These are phyloP conservation scores for Eupristina koningsbergeri DNA, from an alignment of 1,140 invertebrate genomes.

Conservation along the genomic window DNA sequence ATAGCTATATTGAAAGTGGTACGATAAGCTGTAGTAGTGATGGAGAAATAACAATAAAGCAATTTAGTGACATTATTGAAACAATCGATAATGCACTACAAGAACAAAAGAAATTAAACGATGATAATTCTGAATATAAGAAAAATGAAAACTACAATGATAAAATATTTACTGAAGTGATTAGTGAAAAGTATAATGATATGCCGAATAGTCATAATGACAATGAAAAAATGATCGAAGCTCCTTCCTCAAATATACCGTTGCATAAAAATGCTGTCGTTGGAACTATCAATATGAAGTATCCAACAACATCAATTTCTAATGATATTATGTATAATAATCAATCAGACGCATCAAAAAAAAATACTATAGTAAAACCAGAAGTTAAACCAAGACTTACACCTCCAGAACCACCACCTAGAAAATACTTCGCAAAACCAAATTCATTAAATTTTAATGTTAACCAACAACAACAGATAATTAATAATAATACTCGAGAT, in stretches of 20 bases:
- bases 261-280: conserved; percentile 27
- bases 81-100: conserved; percentile 25
- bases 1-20: conserved; percentile 52
- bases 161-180: background rate
- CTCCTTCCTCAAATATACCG: conserved; percentile 31
- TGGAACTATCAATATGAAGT: conserved; percentile 41
- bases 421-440: conserved; percentile 68
- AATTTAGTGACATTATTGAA: conserved; percentile 5
- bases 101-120: background rate
- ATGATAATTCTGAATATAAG: background rate
- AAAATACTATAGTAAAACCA: conserved; percentile 51
- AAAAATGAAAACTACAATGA: background rate
- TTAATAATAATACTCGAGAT: conserved; percentile 19
- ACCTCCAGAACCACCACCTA: conserved; percentile 72
- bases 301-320: background rate
- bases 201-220: conserved; percentile 9
- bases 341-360: conserved; percentile 17
- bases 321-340: background rate
- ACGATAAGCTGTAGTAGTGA: conserved; percentile 22
- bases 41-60: background rate
- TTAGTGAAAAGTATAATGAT: conserved; percentile 16
- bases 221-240: conserved; percentile 25
- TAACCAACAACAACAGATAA: conserved; percentile 21
- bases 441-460: conserved; percentile 51
- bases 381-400: conserved; percentile 62